Percentiles rank a stretch among this genome's conserved stretches.
phyloP scores from a whole-genome alignment of 2,888 invertebrate species.

The Pasiphila rectangulata region DNA sequence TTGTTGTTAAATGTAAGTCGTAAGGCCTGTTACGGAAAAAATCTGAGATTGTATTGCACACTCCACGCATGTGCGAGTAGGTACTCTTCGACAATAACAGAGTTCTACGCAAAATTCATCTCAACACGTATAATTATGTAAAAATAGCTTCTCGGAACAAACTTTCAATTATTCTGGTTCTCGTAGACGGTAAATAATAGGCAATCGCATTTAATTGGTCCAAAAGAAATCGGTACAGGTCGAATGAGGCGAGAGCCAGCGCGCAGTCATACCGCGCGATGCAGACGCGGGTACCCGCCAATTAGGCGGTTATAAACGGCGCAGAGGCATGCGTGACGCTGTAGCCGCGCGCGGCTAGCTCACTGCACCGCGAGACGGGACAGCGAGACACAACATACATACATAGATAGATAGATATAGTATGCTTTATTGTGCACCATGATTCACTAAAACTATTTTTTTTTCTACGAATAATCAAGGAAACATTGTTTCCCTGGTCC shows the following conservation, averaged over 20 bases:
- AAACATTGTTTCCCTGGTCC: no score
- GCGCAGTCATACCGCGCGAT: background rate
- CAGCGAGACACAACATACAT: no score
- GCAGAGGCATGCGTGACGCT: conserved; percentile 7
- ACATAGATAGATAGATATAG: no score
- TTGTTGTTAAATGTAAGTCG: no score
- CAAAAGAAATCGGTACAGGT: conserved; percentile 10
- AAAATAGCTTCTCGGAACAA: conserved; percentile 1
- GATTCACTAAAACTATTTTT: no score
- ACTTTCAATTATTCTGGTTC: conserved; percentile 7
- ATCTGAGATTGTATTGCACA: no score
- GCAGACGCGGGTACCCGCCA: conserved; percentile 39
- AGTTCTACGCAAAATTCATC: conserved; percentile 4
- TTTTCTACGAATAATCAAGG: no score
- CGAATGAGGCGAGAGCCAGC: background rate
- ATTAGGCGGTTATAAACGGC: conserved; percentile 59
- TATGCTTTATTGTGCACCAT: no score
- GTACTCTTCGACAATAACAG: background rate
- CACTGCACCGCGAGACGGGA: background rate
- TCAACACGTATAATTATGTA: conserved; percentile 11
- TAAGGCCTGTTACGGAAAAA: no score
- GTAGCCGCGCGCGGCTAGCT: conserved; percentile 9
- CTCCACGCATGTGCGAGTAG: no score
- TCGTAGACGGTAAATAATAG: conserved; percentile 21
- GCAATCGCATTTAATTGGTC: conserved; percentile 16